A percentile compares a stretch with the other conserved stretches of the same genome.
Evolutionary conservation across 2,113 vertebrate genomes (phyloP).

Genomic region (Gorsachius goisagi): DNA sequence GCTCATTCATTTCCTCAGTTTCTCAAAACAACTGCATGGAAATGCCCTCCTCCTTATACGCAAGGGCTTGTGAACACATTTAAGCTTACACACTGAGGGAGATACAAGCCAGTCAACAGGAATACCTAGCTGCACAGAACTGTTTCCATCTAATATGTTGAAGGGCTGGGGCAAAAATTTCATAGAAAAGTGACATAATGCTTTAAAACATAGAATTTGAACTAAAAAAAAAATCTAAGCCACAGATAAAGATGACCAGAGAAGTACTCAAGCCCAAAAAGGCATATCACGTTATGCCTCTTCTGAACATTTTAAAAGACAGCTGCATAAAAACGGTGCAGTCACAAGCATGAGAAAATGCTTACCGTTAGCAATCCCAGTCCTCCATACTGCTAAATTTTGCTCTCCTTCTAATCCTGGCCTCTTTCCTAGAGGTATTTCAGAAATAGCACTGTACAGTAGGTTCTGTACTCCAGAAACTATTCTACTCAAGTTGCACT

Average conservation of each 20-base stretch:
- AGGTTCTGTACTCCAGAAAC: constrained; percentile 35
- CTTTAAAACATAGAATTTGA: not conserved
- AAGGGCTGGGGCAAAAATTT: not conserved
- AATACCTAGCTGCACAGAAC: not conserved
- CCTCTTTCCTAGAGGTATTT: constrained; percentile 27
- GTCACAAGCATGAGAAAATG: constrained; percentile 15
- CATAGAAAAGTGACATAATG: not conserved
- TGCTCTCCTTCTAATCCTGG: constrained; percentile 48
- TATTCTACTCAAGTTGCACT: not conserved
- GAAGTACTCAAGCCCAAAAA: not conserved
- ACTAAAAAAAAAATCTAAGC: not conserved
- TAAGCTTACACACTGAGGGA: not conserved
- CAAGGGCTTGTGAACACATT: not conserved
- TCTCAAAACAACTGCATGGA: not conserved
- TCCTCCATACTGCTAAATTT: constrained; percentile 28
- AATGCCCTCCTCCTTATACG: not conserved
- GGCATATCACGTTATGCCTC: not conserved
- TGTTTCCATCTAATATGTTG: not conserved
- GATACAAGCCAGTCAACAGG: not conserved
- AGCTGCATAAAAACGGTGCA: not conserved
- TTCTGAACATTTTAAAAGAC: not conserved
- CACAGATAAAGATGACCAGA: not conserved
- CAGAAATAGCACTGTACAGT: constrained; percentile 48
- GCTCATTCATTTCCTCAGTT: not conserved
- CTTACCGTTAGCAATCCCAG: not conserved